Percentiles rank a stretch among this genome's conserved stretches.
These are phyloP conservation scores for Fratercula arctica DNA, from an alignment of 2,797 vertebrate genomes.

Conservation along the genomic window DNA sequence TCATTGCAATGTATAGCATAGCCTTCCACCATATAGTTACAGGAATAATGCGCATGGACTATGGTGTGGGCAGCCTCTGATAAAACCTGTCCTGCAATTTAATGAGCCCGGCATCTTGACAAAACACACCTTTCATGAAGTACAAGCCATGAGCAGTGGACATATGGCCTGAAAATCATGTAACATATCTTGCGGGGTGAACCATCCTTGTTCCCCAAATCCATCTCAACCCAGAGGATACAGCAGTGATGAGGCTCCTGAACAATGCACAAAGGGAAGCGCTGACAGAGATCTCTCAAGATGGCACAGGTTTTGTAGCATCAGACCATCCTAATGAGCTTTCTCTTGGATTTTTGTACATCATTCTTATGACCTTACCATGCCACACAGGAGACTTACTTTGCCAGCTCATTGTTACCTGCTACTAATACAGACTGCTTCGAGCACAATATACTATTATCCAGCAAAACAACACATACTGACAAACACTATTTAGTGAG, in stretches of 20 bases:
- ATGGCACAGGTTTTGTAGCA: background rate
- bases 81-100: background rate
- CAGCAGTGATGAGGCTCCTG: background rate
- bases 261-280: background rate
- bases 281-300: background rate
- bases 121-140: background rate
- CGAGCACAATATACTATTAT: constrained; percentile 47
- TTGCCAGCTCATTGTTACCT: constrained; percentile 13
- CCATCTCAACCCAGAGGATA: background rate
- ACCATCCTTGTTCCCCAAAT: background rate
- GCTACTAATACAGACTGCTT: background rate
- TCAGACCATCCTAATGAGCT: background rate
- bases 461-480: constrained; percentile 41
- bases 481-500: constrained; percentile 35
- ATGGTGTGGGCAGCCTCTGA: background rate
- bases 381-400: background rate
- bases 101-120: background rate
- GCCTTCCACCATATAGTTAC: accelerated
- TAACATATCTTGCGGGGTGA: background rate
- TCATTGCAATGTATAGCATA: background rate
- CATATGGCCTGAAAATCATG: background rate
- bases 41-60: background rate
- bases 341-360: constrained; percentile 9
- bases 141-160: background rate
- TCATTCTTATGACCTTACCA: background rate